These are phyloP conservation scores for Denticeps clupeoides DNA, from an alignment of 2,797 vertebrate species.

Conservation along the genomic window DNA sequence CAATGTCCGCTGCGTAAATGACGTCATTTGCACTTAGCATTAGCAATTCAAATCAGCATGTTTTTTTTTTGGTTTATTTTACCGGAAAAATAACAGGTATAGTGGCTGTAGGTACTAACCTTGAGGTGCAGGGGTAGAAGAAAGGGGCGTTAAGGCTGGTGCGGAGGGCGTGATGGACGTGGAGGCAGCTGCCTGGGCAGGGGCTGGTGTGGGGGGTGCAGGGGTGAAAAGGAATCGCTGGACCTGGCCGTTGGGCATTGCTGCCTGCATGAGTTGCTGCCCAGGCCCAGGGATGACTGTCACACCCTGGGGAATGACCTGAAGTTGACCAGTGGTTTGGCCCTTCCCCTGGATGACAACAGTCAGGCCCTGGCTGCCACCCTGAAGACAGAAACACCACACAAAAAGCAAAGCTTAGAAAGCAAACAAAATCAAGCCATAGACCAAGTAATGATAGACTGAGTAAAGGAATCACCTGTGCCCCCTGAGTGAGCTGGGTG, in stretches of 20 bases:
- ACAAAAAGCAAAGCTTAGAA: neutral
- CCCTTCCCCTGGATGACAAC: constrained; percentile 98
- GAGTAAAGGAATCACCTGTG: constrained; percentile 61
- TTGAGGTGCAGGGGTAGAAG: constrained; percentile 17
- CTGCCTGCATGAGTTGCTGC: constrained; percentile 98
- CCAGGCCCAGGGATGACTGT: constrained; percentile 85
- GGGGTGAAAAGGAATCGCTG: constrained; percentile 97
- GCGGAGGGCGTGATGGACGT: constrained; percentile 37
- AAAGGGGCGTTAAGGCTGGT: too few species aligned
- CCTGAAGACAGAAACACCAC: constrained; percentile 46
- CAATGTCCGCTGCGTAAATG: too few species aligned
- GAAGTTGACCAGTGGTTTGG: constrained; percentile 90
- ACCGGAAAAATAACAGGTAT: too few species aligned
- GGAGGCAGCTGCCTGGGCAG: constrained; percentile 42
- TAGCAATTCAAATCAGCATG: too few species aligned
- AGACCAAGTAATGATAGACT: neutral
- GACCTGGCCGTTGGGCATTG: constrained; percentile 93
- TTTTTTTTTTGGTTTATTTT: too few species aligned
- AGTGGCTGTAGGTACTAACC: too few species aligned
- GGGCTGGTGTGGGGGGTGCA: constrained; percentile 39
- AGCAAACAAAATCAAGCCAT: neutral
- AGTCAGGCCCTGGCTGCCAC: constrained; percentile 87
- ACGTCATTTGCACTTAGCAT: too few species aligned
- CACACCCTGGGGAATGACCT: constrained; percentile 91
- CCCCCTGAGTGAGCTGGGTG: constrained; percentile 85